Conservation (phyloP, 2,797 vertebrate species). For the Lerista edwardsae region DNA sequence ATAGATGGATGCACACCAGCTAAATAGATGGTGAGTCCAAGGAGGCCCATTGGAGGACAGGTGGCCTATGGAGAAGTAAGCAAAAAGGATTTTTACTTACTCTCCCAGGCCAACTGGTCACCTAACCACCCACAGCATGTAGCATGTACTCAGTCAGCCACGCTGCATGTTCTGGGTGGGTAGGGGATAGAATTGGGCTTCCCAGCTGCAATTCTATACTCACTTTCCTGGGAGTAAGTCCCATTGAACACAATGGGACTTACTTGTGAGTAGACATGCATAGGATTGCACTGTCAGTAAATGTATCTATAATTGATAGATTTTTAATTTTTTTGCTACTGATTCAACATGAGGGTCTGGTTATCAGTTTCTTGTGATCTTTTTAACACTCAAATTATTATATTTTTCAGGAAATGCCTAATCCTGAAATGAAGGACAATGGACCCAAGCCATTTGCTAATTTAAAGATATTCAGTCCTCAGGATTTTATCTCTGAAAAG, state of each 20-base stretch:
- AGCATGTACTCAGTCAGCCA: too few species aligned
- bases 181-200: too few species aligned
- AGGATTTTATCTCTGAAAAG: conserved; percentile 25
- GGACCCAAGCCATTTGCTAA: background rate
- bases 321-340: background rate
- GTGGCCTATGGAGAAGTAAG: too few species aligned
- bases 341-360: background rate
- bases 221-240: too few species aligned
- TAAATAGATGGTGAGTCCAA: too few species aligned
- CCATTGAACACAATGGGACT: background rate
- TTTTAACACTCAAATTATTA: background rate
- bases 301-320: background rate
- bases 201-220: too few species aligned
- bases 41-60: too few species aligned
- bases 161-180: too few species aligned
- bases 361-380: background rate
- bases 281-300: background rate
- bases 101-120: too few species aligned
- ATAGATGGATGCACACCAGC: too few species aligned
- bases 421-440: conserved; percentile 6
- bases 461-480: conserved; percentile 15
- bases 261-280: background rate
- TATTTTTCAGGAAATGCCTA: background rate
- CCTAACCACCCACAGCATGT: too few species aligned
- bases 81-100: too few species aligned